Conservation (phyloP, 92 coral and sea anemone species). For the Galaxea fascicularis region DNA sequence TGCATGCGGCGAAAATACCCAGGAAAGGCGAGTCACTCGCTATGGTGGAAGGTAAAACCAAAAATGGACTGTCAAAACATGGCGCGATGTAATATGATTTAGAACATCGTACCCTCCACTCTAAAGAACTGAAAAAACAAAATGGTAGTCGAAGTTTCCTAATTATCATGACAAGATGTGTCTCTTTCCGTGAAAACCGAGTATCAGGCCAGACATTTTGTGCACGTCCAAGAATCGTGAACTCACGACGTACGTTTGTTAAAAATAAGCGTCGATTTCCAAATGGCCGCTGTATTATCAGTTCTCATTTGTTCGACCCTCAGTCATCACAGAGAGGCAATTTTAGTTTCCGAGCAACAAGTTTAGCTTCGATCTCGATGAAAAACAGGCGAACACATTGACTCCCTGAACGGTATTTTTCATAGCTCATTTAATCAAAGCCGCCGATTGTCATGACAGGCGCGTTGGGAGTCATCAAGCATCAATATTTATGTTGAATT, state of each 20-base stretch:
- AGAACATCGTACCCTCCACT: no score
- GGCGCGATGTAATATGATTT: no score
- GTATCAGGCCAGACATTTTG: no score
- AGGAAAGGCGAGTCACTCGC: no score
- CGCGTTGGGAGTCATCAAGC: background rate
- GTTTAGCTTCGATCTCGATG: slow-evolving; percentile 6
- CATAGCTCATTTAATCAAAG: background rate
- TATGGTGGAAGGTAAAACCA: no score
- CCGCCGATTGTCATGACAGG: background rate
- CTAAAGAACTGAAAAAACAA: no score
- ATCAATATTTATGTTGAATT: background rate
- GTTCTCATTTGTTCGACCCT: slow-evolving; percentile 9
- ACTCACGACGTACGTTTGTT: background rate
- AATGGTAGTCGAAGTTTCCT: no score
- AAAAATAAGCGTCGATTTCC: background rate
- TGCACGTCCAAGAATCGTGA: no score
- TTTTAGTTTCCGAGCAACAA: background rate
- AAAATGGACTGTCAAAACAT: no score
- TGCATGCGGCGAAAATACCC: no score
- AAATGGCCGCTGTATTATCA: background rate
- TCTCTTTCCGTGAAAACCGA: no score
- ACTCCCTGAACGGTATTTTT: background rate
- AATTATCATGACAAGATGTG: no score
- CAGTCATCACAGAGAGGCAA: slow-evolving; percentile 30
- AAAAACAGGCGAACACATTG: slow-evolving; percentile 1